Base-by-base conservation (phyloP, 2,888 invertebrate genomes). In the Patella depressa region DNA sequence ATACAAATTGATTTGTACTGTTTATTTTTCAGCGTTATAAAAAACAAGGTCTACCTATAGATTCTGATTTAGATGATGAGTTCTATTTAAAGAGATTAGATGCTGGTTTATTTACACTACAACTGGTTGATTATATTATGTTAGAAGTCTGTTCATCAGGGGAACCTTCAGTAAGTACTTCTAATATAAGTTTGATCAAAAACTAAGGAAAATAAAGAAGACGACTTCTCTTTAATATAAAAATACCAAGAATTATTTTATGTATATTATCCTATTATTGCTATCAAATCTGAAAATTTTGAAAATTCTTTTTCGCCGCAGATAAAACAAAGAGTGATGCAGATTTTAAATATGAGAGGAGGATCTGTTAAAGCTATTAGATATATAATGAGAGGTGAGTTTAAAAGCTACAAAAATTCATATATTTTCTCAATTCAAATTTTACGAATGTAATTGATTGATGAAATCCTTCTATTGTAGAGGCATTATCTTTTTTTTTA, bases 21-120 rank as follows among this genome's bases (percentile, higher is more conserved):
- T 79, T 53, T 71, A 53, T 69, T 53, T 77, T 79, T 0, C 83
- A 91, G 90, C 87, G 86, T 75, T 57, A 90, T 74, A 85, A 86
- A 76, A 82, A 86, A 29, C 79, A 80, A 4, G 91, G 91, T 5
- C 90, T 90, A 24, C 90, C 91, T 24, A 80, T 91, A 79, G 96
- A 96, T 83, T 96, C 96, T 81, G 94, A 95, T 78, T 95, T 95
- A 83, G 96, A 96, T 85, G 97, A 98, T 83, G 95, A 95, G 79
- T 95, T 95, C 87, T 98, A 98, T 91, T 93, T 98, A 80, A 95
- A 95, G 88, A 93, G 98, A 81, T 92, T 99, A 72, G 97, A 98
- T 80, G 96, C 96, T 12, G 99, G 99, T 0, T 93, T 99, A n/a
- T 99, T 98, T 91, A 97, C 97, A 0, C 93, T 99, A 76, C 99